phyloP scores from a whole-genome alignment of 2,797 vertebrate species.

The Okamejei kenojei region DNA sequence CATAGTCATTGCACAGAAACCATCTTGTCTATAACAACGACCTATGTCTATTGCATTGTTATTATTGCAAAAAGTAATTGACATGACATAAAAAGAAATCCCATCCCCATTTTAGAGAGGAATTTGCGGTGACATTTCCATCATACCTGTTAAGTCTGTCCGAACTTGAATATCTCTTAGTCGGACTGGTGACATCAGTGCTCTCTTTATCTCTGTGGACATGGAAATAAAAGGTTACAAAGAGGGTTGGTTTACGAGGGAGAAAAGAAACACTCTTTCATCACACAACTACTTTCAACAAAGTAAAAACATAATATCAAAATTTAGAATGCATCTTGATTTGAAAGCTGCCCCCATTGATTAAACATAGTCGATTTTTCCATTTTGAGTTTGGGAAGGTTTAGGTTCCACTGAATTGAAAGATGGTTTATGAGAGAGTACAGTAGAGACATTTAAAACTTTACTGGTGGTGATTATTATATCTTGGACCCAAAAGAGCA shows the following conservation, averaged over 20 bases:
- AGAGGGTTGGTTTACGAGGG: neutral
- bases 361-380: neutral
- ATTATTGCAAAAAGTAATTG: neutral
- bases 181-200: neutral
- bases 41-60: neutral
- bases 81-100: neutral
- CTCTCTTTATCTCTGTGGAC: neutral
- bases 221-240: too few relatives aligned
- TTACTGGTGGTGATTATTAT: too few relatives aligned
- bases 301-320: neutral
- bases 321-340: neutral
- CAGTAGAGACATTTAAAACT: neutral
- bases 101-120: neutral
- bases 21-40: too few relatives aligned
- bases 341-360: neutral
- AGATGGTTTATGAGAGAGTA: neutral
- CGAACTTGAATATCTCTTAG: neutral
- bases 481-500: neutral
- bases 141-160: constrained; percentile 1
- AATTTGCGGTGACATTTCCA: neutral
- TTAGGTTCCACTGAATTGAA: neutral
- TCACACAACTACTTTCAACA: neutral
- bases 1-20: too few relatives aligned
- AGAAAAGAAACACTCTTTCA: neutral
- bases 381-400: neutral